Conservation (phyloP, 2,113 vertebrate species). For the Thinocorus orbignyianus region DNA sequence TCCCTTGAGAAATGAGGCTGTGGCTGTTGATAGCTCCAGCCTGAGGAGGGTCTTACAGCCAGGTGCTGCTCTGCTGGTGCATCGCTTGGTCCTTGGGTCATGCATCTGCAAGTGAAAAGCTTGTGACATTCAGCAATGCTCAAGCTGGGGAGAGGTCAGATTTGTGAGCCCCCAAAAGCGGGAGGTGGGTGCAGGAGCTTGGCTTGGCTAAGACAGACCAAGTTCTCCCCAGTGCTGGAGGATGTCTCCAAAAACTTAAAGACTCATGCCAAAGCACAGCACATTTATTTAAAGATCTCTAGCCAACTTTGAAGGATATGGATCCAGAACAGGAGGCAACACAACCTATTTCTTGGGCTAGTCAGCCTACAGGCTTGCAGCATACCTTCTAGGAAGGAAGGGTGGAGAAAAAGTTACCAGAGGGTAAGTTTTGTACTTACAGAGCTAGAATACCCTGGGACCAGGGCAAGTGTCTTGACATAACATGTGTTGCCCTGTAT, state of each 20-base stretch:
- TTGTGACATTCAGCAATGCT: not conserved
- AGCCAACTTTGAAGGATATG: not conserved
- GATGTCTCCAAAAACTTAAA: not conserved
- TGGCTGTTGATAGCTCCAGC: not conserved
- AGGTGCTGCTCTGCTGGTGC: not conserved
- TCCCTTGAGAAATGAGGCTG: not conserved
- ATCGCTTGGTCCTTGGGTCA: not conserved
- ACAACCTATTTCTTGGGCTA: not conserved
- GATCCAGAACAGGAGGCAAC: not conserved
- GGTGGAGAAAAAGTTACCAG: not conserved
- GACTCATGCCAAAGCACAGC: not conserved
- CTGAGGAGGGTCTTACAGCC: not conserved
- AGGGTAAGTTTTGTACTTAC: not conserved
- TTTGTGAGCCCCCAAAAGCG: not conserved
- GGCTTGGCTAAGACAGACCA: not conserved
- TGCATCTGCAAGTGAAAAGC: not conserved
- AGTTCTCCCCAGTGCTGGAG: not conserved
- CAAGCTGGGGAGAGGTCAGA: not conserved
- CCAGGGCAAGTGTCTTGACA: not conserved
- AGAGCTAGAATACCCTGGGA: not conserved
- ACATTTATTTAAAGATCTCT: not conserved
- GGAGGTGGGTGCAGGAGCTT: not conserved
- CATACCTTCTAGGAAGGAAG: not conserved
- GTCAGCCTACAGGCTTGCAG: not conserved
- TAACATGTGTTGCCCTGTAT: accelerated